Conservation (phyloP, 2,888 invertebrate species). For the Plagodis pulveraria region DNA sequence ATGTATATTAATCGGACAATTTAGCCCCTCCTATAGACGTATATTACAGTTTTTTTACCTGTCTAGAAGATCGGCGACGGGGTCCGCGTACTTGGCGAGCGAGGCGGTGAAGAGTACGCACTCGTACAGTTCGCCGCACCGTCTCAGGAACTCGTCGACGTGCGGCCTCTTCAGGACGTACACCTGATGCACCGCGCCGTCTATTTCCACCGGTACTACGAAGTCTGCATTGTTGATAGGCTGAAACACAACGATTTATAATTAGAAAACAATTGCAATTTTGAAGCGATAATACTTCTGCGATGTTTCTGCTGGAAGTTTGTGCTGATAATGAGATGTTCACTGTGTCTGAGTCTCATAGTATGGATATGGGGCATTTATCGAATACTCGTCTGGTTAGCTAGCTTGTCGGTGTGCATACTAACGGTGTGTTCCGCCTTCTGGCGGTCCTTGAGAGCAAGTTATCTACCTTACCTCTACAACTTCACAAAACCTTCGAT, state of each 20-base stretch:
- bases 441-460: too few relatives aligned
- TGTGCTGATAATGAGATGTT: too few relatives aligned
- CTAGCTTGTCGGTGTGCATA: too few relatives aligned
- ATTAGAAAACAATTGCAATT: not conserved
- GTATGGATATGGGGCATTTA: too few relatives aligned
- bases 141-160: slow-evolving; percentile 98
- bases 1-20: not conserved
- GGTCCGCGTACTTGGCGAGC: slow-evolving; percentile 99
- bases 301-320: too few relatives aligned
- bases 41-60: slow-evolving; percentile 61
- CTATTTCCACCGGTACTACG: slow-evolving; percentile 99
- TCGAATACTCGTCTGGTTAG: too few relatives aligned
- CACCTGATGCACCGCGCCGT: slow-evolving; percentile 99
- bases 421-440: too few relatives aligned
- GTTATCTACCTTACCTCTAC: too few relatives aligned
- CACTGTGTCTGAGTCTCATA: too few relatives aligned
- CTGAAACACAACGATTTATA: slow-evolving; percentile 76
- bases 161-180: slow-evolving; percentile 99
- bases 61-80: slow-evolving; percentile 99
- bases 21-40: not conserved
- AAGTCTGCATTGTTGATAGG: slow-evolving; percentile 99
- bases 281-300: too few relatives aligned
- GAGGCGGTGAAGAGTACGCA: slow-evolving; percentile 99
- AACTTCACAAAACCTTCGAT: too few relatives aligned
- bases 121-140: slow-evolving; percentile 99